phyloP scores from a whole-genome alignment of 92 coral and sea anemone species.

The Zoanthus gigantus region DNA sequence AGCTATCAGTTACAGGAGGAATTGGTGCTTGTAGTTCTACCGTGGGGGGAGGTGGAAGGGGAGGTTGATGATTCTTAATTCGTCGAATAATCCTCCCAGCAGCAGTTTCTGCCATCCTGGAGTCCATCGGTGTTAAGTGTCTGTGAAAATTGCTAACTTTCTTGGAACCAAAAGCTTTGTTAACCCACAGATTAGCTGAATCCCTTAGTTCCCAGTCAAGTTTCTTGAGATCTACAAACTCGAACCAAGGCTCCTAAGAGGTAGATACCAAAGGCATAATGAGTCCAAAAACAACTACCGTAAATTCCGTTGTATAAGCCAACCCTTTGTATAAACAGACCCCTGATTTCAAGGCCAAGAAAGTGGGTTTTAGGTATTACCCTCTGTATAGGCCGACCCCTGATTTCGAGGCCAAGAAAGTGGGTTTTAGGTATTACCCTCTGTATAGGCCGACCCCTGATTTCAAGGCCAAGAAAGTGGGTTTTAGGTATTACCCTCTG shows the following conservation, averaged over 20 bases:
- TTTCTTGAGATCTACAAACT: constrained; percentile 77
- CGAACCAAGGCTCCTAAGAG: constrained; percentile 83
- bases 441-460: too few relatives aligned
- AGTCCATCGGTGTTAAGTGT: constrained; percentile 43
- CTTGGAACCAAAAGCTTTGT: constrained; percentile 74
- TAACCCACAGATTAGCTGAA: constrained; percentile 84
- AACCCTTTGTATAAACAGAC: not conserved
- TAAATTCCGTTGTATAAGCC: too few relatives aligned
- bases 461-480: too few relatives aligned
- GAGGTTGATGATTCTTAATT: constrained; percentile 73
- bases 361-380: too few relatives aligned
- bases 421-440: too few relatives aligned
- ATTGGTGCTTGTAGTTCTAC: constrained; percentile 73
- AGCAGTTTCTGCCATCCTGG: constrained; percentile 70
- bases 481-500: too few relatives aligned
- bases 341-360: too few relatives aligned
- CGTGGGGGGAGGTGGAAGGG: constrained; percentile 90
- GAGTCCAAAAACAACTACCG: not conserved
- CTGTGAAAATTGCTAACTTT: constrained; percentile 37
- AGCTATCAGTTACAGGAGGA: constrained; percentile 82
- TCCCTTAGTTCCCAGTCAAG: constrained; percentile 92
- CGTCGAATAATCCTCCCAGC: constrained; percentile 84
- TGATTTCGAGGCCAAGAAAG: too few relatives aligned
- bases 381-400: too few relatives aligned
- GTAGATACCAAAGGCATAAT: not conserved